Conservation (phyloP, 37 sponge, comb jelly and placozoan genomes). For the Oopsacas minuta region DNA sequence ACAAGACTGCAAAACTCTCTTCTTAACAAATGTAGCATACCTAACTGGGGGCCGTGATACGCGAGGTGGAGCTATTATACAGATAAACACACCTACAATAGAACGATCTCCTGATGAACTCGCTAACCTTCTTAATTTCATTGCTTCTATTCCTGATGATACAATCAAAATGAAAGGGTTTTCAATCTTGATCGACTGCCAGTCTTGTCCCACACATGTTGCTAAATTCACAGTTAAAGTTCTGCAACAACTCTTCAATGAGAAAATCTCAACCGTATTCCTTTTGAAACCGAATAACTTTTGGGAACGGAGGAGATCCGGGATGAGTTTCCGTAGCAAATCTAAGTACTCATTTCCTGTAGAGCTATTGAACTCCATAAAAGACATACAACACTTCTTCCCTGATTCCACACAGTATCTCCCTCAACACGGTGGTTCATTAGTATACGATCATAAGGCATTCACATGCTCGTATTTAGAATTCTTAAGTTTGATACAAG, state of each 20-base stretch:
- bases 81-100: constrained; percentile 1
- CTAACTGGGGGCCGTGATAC: neutral
- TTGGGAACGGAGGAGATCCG: constrained; percentile 20
- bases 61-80: neutral
- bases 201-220: constrained; percentile 2
- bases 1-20: neutral
- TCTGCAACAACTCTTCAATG: neutral
- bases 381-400: constrained; percentile 17
- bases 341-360: constrained; percentile 15
- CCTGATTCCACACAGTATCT: neutral
- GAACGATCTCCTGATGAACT: neutral
- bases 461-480: neutral
- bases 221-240: constrained; percentile 9
- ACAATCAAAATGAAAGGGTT: neutral
- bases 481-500: neutral
- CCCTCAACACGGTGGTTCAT: neutral
- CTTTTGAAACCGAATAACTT: constrained; percentile 23
- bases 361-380: neutral
- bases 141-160: neutral
- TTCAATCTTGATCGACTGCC: neutral
- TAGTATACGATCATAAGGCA: neutral
- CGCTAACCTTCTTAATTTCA: neutral
- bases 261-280: neutral
- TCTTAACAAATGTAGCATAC: neutral
- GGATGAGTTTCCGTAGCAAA: constrained; percentile 20